phyloP scores from a whole-genome alignment of 2,797 vertebrate genomes.

The Coluber constrictor region DNA sequence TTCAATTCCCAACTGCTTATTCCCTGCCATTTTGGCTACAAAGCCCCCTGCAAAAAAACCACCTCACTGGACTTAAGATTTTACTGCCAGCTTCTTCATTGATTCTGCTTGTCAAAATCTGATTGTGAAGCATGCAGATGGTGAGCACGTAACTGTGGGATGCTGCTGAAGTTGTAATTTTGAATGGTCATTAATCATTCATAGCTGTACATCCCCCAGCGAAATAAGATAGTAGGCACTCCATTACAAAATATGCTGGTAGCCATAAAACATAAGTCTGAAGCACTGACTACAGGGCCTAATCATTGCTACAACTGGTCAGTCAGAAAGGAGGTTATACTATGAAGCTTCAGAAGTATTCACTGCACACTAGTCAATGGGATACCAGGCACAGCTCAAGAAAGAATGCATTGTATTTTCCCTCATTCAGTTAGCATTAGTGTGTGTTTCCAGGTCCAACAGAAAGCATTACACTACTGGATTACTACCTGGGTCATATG shows the following conservation, averaged over 20 bases:
- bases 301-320: not conserved
- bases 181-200: not conserved
- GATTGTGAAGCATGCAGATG: not conserved
- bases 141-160: no score
- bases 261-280: not conserved
- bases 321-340: not conserved
- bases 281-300: not conserved
- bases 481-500: not conserved
- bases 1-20: not conserved
- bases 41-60: not conserved
- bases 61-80: not conserved
- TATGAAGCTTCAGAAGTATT: not conserved
- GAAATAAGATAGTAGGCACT: not conserved
- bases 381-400: not conserved
- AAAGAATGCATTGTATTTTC: not conserved
- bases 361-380: not conserved
- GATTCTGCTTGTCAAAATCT: not conserved
- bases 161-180: not conserved
- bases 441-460: not conserved
- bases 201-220: not conserved
- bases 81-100: not conserved
- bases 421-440: not conserved
- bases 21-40: not conserved
- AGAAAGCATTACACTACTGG: not conserved
- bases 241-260: not conserved